These are phyloP conservation scores for Amphimedon queenslandica DNA, from an alignment of 37 sponge, comb jelly and placozoan genomes.

Conservation along the genomic window DNA sequence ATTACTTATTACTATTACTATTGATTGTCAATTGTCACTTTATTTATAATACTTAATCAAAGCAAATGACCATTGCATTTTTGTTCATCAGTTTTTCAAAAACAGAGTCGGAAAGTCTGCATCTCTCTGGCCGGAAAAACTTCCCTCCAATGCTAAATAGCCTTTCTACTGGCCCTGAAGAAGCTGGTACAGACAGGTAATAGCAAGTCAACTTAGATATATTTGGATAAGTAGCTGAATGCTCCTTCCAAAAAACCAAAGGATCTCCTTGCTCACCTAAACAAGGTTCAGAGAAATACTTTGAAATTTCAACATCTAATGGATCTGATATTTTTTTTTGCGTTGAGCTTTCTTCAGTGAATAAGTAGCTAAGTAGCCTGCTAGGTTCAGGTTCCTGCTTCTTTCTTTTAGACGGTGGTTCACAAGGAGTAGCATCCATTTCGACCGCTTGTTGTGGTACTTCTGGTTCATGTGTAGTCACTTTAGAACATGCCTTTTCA, in stretches of 20 bases:
- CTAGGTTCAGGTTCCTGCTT: conserved; percentile 9
- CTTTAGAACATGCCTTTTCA: not conserved
- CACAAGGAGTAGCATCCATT: conserved; percentile 5
- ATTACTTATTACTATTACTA: conserved; percentile 2
- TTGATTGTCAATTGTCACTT: not conserved
- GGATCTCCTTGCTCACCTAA: conserved; percentile 18
- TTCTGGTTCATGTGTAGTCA: not conserved
- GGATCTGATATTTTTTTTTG: too few species aligned
- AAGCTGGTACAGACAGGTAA: conserved; percentile 27
- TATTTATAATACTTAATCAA: too few species aligned
- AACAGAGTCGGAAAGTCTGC: conserved; percentile 19
- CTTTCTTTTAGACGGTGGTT: conserved; percentile 10
- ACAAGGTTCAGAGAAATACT: conserved; percentile 14
- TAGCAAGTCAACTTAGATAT: conserved; percentile 13
- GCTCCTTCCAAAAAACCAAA: conserved; percentile 14
- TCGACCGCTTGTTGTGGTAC: conserved; percentile 5
- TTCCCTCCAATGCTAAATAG: conserved; percentile 38
- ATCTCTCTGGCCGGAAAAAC: conserved; percentile 33
- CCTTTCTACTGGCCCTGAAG: conserved; percentile 40
- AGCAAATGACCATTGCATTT: conserved; percentile 43
- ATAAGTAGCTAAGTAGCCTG: conserved; percentile 15
- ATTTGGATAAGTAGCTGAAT: conserved; percentile 8
- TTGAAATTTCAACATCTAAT: too few species aligned
- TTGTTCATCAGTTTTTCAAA: conserved; percentile 26
- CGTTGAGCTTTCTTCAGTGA: not conserved